These are phyloP conservation scores for Tineola bisselliella DNA, from an alignment of 2,888 invertebrate genomes.

Conservation along the genomic window DNA sequence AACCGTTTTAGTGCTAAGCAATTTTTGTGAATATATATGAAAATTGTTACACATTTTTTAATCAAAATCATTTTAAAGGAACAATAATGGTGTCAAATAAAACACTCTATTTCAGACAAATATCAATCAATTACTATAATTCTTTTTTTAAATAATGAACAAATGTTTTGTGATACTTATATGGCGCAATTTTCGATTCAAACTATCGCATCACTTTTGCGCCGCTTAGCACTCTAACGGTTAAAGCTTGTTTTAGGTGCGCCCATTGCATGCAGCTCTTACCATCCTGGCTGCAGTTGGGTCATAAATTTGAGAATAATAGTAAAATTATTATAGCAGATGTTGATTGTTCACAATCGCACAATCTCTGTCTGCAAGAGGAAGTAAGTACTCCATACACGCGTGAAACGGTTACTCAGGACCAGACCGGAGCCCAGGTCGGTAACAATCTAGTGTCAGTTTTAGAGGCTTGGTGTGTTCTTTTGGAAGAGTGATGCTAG, in stretches of 20 bases:
- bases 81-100: too few relatives aligned
- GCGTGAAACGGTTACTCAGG: not conserved
- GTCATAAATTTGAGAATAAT: conserved; percentile 72
- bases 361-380: conserved; percentile 79
- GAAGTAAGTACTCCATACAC: conserved; percentile 56
- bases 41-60: too few relatives aligned
- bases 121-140: too few relatives aligned
- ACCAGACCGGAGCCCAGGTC: not conserved
- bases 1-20: too few relatives aligned
- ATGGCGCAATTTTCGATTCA: too few relatives aligned
- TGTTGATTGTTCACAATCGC: conserved; percentile 82
- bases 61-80: too few relatives aligned
- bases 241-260: conserved; percentile 63
- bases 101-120: too few relatives aligned
- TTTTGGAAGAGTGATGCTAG: not conserved
- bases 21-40: too few relatives aligned
- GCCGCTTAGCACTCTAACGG: too few relatives aligned
- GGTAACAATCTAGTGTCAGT: not conserved
- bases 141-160: too few relatives aligned
- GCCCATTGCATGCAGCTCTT: conserved; percentile 88
- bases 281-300: conserved; percentile 85
- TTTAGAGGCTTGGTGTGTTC: not conserved
- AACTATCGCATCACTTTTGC: too few relatives aligned
- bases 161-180: too few relatives aligned
- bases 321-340: conserved; percentile 77